A percentile compares a stretch with the other conserved stretches of the same genome.
phyloP scores from a whole-genome alignment of 2,797 vertebrate genomes.

The Chaetodon trifasciatus region DNA sequence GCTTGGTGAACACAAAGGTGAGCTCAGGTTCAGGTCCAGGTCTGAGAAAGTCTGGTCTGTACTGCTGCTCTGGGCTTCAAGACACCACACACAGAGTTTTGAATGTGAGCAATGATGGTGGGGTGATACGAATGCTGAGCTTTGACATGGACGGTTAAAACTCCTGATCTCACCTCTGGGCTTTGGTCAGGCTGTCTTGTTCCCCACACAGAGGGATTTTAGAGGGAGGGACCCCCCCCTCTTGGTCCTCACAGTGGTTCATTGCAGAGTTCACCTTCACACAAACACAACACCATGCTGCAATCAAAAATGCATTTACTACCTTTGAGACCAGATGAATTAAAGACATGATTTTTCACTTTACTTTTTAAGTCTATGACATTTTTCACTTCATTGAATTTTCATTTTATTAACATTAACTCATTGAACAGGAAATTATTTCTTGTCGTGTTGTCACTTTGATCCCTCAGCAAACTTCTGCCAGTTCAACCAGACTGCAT shows the following conservation, averaged over 20 bases:
- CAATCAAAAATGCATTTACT: too few species aligned
- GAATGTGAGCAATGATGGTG: not conserved
- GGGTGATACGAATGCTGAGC: not conserved
- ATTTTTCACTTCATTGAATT: too few species aligned
- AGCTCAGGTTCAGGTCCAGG: not conserved
- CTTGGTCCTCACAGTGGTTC: not conserved
- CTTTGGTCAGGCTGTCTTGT: not conserved
- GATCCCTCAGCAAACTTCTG: too few species aligned
- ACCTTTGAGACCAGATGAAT: too few species aligned
- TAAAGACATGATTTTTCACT: too few species aligned
- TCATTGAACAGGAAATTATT: not conserved
- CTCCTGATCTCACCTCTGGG: constrained; percentile 4
- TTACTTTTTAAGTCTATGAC: too few species aligned
- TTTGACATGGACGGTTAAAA: not conserved
- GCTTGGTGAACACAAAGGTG: constrained; percentile 8
- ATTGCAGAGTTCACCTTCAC: constrained; percentile 1
- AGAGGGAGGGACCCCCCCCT: not conserved
- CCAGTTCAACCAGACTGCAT: too few species aligned
- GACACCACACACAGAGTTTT: not conserved
- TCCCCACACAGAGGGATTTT: not conserved
- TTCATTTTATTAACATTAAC: too few species aligned
- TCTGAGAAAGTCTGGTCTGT: not conserved
- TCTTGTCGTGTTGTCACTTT: not conserved
- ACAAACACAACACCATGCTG: not conserved
- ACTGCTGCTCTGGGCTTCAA: not conserved